Evolutionary conservation across 1,140 invertebrate genomes (phyloP).

Genomic region (Venustaconcha ellipsiformis): DNA sequence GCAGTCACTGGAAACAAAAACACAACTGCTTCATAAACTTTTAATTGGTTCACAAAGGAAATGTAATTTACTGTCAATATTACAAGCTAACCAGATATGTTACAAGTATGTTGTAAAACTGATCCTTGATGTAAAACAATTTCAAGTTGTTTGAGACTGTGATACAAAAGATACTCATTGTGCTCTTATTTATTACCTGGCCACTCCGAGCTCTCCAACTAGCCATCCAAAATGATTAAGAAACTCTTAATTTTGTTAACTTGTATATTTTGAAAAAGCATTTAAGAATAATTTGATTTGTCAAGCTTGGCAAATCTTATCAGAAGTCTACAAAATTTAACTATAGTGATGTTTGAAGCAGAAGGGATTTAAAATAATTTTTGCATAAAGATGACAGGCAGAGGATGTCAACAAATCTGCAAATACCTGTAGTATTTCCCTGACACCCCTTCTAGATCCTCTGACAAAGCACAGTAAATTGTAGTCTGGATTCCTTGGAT

Average conservation of each 20-base stretch:
- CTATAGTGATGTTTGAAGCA: neutral
- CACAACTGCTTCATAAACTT: neutral
- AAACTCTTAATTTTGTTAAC: neutral
- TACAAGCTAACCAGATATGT: neutral
- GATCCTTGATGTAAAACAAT: neutral
- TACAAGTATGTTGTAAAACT: neutral
- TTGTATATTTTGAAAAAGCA: neutral
- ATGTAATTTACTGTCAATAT: neutral
- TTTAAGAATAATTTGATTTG: neutral
- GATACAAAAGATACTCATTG: neutral
- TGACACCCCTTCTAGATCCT: slow-evolving; percentile 78
- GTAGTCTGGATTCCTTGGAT: slow-evolving; percentile 63
- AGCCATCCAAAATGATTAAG: too few relatives aligned
- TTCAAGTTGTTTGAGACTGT: neutral
- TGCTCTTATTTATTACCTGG: too few relatives aligned
- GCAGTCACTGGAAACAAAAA: slow-evolving; percentile 28
- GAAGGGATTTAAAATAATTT: neutral
- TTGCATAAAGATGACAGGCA: neutral
- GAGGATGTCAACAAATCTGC: neutral
- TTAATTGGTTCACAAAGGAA: neutral
- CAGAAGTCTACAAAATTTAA: neutral
- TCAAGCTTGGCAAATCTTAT: neutral
- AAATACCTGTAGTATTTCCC: slow-evolving; percentile 83
- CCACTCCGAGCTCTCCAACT: too few relatives aligned
- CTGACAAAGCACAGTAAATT: slow-evolving; percentile 71